Evolutionary conservation across 2,113 vertebrate species (phyloP).

Genomic region (Emydura subglobosa): DNA sequence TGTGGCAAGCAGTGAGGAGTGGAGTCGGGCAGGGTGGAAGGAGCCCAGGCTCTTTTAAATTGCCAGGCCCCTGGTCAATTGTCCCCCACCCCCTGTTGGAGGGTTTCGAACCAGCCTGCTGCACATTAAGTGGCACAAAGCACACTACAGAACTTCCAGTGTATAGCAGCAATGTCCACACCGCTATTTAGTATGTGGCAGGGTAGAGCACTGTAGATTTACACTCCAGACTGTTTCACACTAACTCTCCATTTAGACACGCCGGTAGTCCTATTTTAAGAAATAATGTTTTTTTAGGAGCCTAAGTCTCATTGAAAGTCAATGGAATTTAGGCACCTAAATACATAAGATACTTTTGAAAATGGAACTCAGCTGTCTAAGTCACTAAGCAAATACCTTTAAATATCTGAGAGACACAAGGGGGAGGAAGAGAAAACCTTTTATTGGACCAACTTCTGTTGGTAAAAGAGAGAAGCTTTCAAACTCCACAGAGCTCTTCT

Average conservation of each 20-base stretch:
- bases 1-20: too few species aligned
- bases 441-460: too few species aligned
- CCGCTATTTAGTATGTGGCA: neutral
- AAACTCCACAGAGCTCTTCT: neutral
- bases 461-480: neutral
- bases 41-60: too few species aligned
- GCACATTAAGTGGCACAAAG: too few species aligned
- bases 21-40: too few species aligned
- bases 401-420: too few species aligned
- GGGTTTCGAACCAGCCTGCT: too few species aligned
- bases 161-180: too few species aligned
- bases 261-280: neutral
- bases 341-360: neutral
- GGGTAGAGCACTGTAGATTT: neutral
- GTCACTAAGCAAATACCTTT: neutral
- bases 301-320: neutral
- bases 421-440: too few species aligned
- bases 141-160: too few species aligned
- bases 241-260: neutral
- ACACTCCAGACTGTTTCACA: neutral
- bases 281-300: neutral
- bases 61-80: too few species aligned
- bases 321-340: neutral
- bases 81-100: too few species aligned
- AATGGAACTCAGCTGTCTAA: neutral